Base-by-base conservation (phyloP, 2,113 vertebrate species). In the Chionomys nivalis region DNA sequence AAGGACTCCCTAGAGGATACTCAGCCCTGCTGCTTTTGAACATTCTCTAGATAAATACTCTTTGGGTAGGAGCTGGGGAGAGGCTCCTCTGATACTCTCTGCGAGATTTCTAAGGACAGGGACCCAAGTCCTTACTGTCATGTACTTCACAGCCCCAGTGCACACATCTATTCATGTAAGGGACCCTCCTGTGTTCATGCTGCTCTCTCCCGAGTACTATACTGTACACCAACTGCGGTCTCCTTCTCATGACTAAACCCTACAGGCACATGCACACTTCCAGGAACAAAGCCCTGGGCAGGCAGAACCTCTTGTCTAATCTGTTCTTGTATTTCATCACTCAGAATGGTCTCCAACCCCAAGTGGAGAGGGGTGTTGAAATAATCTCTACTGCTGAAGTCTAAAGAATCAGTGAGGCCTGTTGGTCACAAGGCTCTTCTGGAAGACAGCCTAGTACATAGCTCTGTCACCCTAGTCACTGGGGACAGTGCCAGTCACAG, bases 231-330 rank as follows among this genome's bases (percentile, higher is more conserved):
- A 33, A 52, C 13, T 16, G 28, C 10, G 23, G 47, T 14, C 14
- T 24, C 10, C 10, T 10, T 44, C 77, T 81, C 19, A 79, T 47
- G 26, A 6, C 79, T 12, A 3, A n/a, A 6, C 33, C 23, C 55
- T 52, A 2, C 19, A n/a, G 14, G 3, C 4, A 11, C 33, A 39
- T 1, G 23, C 36, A 55, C 3, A 5, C 68, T 23, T 1, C 19
- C 28, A 33, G 42, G 26, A 44, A 33, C 12, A 26, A 47, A 85
- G 52, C 7, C 26, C 65, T 17, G 75, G 61, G 39, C 55, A 66
- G 85, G 12, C 47, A 82, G 85, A 79, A 14, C n/a, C 61, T 83
- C 31, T 24, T 6, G 1, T 39, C 73, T 33, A 23, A 4, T 39
- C 76, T 11, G 8, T 52, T 68, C 26, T 63, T 66, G 21, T 33